A percentile compares a stretch with the other conserved stretches of the same genome.
Conservation (phyloP, 2,113 vertebrate genomes). For the Barnardius zonarius region DNA sequence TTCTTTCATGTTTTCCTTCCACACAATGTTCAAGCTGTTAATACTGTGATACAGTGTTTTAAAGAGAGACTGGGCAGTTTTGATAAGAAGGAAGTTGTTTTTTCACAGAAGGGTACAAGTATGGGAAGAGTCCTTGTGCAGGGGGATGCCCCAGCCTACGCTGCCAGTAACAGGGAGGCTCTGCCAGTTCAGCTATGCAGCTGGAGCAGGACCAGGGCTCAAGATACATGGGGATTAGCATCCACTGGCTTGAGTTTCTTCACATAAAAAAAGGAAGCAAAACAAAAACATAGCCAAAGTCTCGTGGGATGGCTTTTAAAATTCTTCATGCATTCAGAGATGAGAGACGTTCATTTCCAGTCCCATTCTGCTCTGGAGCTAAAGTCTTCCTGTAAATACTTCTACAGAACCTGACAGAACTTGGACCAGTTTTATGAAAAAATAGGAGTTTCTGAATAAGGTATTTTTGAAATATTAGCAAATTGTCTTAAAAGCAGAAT, state of each 20-base stretch:
- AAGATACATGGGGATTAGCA: neutral
- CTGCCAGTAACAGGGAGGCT: neutral
- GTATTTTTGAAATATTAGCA: neutral
- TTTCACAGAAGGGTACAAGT: neutral
- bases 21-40: neutral
- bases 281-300: neutral
- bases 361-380: neutral
- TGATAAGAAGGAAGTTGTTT: neutral
- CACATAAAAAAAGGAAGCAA: neutral
- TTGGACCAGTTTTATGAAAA: neutral
- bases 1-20: neutral
- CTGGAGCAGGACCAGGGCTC: neutral
- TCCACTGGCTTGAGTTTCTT: neutral
- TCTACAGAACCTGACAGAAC: neutral
- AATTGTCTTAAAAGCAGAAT: neutral
- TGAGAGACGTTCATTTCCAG: neutral
- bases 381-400: neutral
- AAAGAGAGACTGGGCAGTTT: neutral
- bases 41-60: neutral
- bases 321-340: neutral
- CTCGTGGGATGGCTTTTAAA: neutral
- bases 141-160: neutral
- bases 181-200: accelerated
- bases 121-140: neutral
- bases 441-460: neutral